These are phyloP conservation scores for Saccostrea cuccullata DNA, from an alignment of 1,140 invertebrate genomes.

Conservation along the genomic window DNA sequence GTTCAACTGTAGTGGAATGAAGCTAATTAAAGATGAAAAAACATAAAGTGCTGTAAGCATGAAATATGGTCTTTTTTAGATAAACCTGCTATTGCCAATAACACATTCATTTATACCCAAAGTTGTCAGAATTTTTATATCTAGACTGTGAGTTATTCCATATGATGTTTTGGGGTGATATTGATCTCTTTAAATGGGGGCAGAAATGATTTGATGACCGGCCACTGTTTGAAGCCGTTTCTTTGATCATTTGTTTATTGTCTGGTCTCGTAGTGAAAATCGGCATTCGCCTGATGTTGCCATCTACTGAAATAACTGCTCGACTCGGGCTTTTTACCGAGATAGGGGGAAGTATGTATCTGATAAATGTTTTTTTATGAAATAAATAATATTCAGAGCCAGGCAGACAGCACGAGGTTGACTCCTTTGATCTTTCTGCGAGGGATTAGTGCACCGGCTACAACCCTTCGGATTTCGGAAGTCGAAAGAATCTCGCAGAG, in stretches of 20 bases:
- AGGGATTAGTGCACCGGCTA: constrained; percentile 25
- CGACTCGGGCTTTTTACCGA: not conserved
- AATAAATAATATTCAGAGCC: constrained; percentile 30
- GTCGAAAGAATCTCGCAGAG: not conserved
- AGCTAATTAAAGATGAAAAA: not conserved
- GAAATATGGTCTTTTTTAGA: not conserved
- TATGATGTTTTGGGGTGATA: constrained; percentile 23
- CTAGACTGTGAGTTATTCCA: constrained; percentile 30
- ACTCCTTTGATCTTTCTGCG: constrained; percentile 19
- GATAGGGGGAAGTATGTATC: not conserved
- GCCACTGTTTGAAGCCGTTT: constrained; percentile 15
- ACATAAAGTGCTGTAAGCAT: constrained; percentile 8
- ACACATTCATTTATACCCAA: constrained; percentile 15
- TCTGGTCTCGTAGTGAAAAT: constrained; percentile 16
- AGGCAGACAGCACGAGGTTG: not conserved
- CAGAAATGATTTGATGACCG: constrained; percentile 34
- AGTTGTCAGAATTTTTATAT: constrained; percentile 36
- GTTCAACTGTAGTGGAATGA: not conserved
- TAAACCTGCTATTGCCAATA: constrained; percentile 33
- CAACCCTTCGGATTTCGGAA: not conserved
- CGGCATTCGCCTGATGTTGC: not conserved
- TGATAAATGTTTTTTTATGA: constrained; percentile 34
- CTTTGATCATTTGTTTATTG: constrained; percentile 36
- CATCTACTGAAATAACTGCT: not conserved
- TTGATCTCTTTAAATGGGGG: constrained; percentile 30